These are phyloP conservation scores for Actenoides lindsayi DNA, from an alignment of 2,113 vertebrate genomes.

Conservation along the genomic window DNA sequence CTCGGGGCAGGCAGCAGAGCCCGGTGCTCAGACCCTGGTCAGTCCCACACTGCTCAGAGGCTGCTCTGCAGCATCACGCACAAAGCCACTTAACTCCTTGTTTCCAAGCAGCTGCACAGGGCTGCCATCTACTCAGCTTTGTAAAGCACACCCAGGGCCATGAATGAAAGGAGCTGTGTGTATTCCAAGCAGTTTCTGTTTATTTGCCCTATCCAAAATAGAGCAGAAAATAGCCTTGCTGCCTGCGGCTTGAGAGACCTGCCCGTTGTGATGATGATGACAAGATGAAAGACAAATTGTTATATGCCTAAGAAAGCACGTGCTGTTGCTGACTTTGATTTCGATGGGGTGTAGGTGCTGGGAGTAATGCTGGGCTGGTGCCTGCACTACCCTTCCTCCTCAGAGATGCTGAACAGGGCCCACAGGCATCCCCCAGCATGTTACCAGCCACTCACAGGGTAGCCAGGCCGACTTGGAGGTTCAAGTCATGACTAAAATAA, in stretches of 20 bases:
- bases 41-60: background rate
- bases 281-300: background rate
- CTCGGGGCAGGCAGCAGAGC: background rate
- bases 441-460: background rate
- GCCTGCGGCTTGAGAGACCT: background rate
- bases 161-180: background rate
- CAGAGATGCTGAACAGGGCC: background rate
- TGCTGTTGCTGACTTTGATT: background rate
- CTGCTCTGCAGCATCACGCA: background rate
- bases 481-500: background rate
- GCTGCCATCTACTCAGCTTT: background rate
- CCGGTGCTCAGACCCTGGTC: background rate
- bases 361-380: background rate
- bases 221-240: background rate
- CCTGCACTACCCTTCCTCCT: background rate
- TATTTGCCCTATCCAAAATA: background rate
- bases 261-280: background rate
- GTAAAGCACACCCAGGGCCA: background rate
- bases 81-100: background rate
- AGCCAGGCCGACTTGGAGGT: background rate
- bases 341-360: background rate
- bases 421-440: background rate
- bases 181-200: constrained; percentile 7
- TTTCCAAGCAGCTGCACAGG: background rate
- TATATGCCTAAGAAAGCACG: background rate